Percentiles rank a stretch among this genome's conserved stretches.
Evolutionary conservation across 2,797 vertebrate genomes (phyloP).

Genomic region (Coregonus sp.): DNA sequence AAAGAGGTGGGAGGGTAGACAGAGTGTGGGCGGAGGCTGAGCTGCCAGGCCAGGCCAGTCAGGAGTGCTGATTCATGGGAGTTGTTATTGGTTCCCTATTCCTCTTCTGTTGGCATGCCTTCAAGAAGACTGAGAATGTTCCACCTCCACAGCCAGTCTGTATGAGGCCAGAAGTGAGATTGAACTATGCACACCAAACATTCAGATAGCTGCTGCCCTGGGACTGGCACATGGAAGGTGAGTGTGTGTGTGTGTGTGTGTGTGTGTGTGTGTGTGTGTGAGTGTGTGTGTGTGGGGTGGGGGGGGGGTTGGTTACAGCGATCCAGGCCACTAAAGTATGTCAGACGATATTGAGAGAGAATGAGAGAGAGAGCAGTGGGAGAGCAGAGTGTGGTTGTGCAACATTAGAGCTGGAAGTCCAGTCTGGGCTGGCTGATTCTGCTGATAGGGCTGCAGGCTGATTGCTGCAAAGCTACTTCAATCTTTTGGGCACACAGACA

Average conservation of each 20-base stretch:
- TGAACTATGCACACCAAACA: slow-evolving; percentile 21
- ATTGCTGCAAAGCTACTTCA: slow-evolving; percentile 59
- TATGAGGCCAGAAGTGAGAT: slow-evolving; percentile 48
- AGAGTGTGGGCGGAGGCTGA: slow-evolving; percentile 11
- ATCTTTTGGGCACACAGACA: slow-evolving; percentile 58
- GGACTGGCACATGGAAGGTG: slow-evolving; percentile 33
- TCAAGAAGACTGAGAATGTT: slow-evolving; percentile 54
- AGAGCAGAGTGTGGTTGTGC: slow-evolving; percentile 42
- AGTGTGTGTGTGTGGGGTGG: background rate
- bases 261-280: slow-evolving; percentile 11
- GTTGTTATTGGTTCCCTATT: slow-evolving; percentile 72
- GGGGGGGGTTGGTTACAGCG: slow-evolving; percentile 6
- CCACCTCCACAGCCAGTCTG: slow-evolving; percentile 44
- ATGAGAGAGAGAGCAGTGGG: slow-evolving; percentile 38
- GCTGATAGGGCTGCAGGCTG: slow-evolving; percentile 57
- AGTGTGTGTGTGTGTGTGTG: background rate
- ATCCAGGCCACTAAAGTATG: slow-evolving; percentile 61
- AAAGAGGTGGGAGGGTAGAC: slow-evolving; percentile 38
- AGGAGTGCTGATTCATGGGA: slow-evolving; percentile 71
- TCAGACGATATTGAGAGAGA: slow-evolving; percentile 33
- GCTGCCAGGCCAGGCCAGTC: slow-evolving; percentile 37
- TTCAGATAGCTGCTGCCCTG: slow-evolving; percentile 32
- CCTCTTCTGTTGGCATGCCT: slow-evolving; percentile 51
- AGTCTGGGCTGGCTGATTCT: slow-evolving; percentile 43
- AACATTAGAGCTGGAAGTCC: slow-evolving; percentile 54